Base-by-base conservation (phyloP, 2,888 invertebrate species). In the Tetramorium bicarinatum region DNA sequence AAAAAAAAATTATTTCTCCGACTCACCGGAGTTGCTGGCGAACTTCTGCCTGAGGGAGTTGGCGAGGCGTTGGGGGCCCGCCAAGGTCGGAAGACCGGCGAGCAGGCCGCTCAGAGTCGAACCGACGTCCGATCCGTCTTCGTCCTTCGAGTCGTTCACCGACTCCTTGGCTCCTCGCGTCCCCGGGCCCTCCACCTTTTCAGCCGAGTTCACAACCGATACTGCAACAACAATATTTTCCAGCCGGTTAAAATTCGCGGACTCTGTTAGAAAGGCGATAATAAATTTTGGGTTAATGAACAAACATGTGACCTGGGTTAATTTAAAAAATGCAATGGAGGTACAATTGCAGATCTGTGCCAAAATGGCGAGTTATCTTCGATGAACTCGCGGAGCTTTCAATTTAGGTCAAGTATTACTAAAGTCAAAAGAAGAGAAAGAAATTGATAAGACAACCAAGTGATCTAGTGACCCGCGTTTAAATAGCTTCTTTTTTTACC, bases 181-280 rank as follows among this genome's bases (percentile, higher is more conserved):
- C 93, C 93, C 93, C 92, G 93, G 94, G 94, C 95, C 95, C 95
- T 94, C 95, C 95, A 94, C 94, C 93, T 94, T 94, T 95, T 92
- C 92, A 92, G 93, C 91, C 92, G 93, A 94, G 91, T 93, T 91
- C 91, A 91, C 91, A 93, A 94, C 94, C 92, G 93, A 93, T 92
- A 90, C 94, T 94, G 89, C 61, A 89, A 87, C 74, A 54, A 59
- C 29, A 69, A 25, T 25, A 72, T 49, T 71, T 71, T 13, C 21
- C 18, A 11, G 18, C 11, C 47, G 59, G 4, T 79, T 79, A 80
- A 18, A 75, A 41, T 67, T 56, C 3, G 9, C 29, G 21, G 11
- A 15, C 34, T 4, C 29, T 2, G 18, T 59, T n/a, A 2, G 15
- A 59, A 3, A 18, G 9, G 34, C 11, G 8, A 38, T 6, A 18